These are phyloP conservation scores for Meteorus colon DNA, from an alignment of 2,888 invertebrate species.

Conservation along the genomic window DNA sequence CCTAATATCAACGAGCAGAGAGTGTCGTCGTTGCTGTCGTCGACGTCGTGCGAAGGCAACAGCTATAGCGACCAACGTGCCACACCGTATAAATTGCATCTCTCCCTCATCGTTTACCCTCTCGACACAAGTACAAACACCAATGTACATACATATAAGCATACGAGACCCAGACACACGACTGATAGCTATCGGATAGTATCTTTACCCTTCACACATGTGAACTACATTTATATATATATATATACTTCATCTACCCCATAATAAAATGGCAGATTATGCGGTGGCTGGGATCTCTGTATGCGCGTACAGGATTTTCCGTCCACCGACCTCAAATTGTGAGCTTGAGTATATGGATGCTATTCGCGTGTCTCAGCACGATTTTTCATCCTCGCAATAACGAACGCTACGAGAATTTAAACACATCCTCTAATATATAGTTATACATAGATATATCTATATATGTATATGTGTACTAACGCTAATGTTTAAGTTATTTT, in stretches of 20 bases:
- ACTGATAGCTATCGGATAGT: constrained; percentile 12
- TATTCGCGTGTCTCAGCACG: constrained; percentile 35
- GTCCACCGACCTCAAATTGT: constrained; percentile 13
- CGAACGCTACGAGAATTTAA: constrained; percentile 42
- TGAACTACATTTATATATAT: constrained; percentile 43
- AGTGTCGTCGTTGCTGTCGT: background rate
- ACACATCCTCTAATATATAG: constrained; percentile 8
- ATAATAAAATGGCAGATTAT: constrained; percentile 68
- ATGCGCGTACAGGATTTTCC: constrained; percentile 56
- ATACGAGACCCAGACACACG: constrained; percentile 17
- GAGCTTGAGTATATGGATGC: constrained; percentile 8
- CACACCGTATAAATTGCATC: constrained; percentile 36
- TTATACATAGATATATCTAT: background rate
- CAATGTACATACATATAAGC: constrained; percentile 13
- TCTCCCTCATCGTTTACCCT: constrained; percentile 44
- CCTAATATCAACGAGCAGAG: background rate
- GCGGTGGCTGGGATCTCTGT: constrained; percentile 49
- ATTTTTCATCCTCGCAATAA: constrained; percentile 39
- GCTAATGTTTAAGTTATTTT: constrained; percentile 27
- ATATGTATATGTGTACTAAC: background rate
- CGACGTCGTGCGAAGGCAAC: background rate
- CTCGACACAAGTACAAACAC: constrained; percentile 34
- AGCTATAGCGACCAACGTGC: background rate
- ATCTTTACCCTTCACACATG: constrained; percentile 20
- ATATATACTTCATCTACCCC: constrained; percentile 66